phyloP scores from a whole-genome alignment of 35 echinoderm and acorn worm species.

The Nesometra sesokonis region DNA sequence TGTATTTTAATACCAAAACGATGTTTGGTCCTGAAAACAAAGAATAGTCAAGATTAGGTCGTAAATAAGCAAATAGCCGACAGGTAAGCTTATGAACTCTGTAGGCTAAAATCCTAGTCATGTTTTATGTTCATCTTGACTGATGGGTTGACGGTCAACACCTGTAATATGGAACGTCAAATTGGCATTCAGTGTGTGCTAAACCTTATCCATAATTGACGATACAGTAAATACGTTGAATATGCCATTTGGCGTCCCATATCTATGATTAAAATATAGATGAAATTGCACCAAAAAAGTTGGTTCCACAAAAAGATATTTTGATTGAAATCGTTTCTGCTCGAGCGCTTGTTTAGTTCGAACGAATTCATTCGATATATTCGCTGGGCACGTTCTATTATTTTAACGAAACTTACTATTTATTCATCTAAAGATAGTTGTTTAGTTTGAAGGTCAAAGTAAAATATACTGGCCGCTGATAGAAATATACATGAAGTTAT shows the following conservation, averaged over 20 bases:
- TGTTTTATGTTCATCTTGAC: too few relatives aligned
- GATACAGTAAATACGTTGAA: too few relatives aligned
- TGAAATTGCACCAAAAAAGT: too few relatives aligned
- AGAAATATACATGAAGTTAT: too few relatives aligned
- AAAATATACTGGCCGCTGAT: too few relatives aligned
- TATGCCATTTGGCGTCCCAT: too few relatives aligned
- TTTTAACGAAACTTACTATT: background rate
- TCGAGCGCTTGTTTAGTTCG: background rate
- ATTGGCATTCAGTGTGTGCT: background rate
- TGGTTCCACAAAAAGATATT: too few relatives aligned
- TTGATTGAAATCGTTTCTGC: background rate
- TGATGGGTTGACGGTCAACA: background rate
- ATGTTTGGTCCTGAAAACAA: background rate
- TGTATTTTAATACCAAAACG: background rate
- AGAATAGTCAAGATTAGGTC: background rate
- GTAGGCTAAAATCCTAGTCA: background rate
- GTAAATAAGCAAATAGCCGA: background rate
- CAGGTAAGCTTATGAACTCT: background rate
- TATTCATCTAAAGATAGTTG: background rate
- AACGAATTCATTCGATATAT: background rate
- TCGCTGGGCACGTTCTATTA: background rate
- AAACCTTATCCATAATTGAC: too few relatives aligned
- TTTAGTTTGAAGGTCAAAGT: background rate
- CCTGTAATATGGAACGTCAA: background rate
- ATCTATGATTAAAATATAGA: too few relatives aligned